Evolutionary conservation across 2,797 vertebrate species (phyloP).

Genomic region (Sparus aurata): DNA sequence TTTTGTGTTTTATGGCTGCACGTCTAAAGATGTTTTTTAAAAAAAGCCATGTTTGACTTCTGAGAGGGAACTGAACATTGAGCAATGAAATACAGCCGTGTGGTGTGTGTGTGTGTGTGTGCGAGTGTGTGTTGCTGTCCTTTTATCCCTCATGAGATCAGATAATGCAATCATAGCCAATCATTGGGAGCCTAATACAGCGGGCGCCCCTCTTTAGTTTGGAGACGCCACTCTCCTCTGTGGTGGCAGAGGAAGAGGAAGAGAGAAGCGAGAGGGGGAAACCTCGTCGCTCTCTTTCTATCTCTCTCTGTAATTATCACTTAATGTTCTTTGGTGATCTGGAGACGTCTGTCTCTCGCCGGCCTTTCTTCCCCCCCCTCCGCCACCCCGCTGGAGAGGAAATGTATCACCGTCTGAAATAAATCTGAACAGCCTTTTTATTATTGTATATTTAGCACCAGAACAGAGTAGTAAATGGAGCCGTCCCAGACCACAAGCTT

Average conservation of each 20-base stretch:
- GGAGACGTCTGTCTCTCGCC: constrained; percentile 75
- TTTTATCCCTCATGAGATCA: constrained; percentile 73
- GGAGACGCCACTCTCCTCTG: constrained; percentile 80
- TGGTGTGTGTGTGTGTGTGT: constrained; percentile 36
- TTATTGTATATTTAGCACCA: constrained; percentile 83
- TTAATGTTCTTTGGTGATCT: constrained; percentile 75
- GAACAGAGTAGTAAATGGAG: constrained; percentile 75
- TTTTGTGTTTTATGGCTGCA: constrained; percentile 58
- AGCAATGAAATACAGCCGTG: constrained; percentile 67
- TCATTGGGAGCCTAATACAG: constrained; percentile 80
- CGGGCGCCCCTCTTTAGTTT: constrained; percentile 80
- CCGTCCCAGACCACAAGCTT: constrained; percentile 78
- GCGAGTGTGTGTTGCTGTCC: constrained; percentile 61
- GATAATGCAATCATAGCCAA: constrained; percentile 82
- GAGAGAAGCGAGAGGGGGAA: constrained; percentile 67
- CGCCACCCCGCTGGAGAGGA: constrained; percentile 40
- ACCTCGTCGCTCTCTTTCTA: constrained; percentile 67
- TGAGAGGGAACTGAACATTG: constrained; percentile 57
- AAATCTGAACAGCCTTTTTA: constrained; percentile 83
- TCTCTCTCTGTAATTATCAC: constrained; percentile 84
- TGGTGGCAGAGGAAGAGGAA: constrained; percentile 73
- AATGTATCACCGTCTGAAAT: constrained; percentile 80
- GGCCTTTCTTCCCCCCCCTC: constrained; percentile 59
- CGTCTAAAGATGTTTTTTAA: constrained; percentile 56
- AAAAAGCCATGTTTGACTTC: constrained; percentile 65